Base-by-base conservation (phyloP, 2,888 invertebrate genomes). In the Orthonychiurus folsomi region DNA sequence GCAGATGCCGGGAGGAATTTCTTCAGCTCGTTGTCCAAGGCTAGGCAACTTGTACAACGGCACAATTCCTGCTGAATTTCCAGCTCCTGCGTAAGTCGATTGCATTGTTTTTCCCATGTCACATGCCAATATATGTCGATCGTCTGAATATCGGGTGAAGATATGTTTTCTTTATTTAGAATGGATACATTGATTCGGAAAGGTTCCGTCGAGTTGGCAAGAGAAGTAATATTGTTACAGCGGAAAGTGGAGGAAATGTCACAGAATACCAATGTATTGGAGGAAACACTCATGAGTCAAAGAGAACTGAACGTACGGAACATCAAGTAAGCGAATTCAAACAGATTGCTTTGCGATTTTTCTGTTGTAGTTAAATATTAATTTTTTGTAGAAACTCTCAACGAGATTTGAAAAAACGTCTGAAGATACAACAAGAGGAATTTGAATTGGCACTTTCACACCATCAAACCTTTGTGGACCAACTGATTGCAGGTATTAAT, bases 381-480 rank as follows among this genome's bases (percentile, higher is more conserved):
- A 52, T 52, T 52, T 52, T 52, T n/a, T n/a, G n/a, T 25, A 68
- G 72, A 53, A 73, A 69, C 59, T 69, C 74, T 15, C 79, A 79
- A 52, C 76, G 76, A 25, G 78, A 79, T 47, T 79, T 79, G 62
- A 75, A 76, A 23, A 76, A 79, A 2, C 80, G 80, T 64, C 72
- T 84, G 61, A 79, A 80, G 23, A 78, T 81, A 28, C 83, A 85
- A 71, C 85, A 85, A 74, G 81, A 84, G 25, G 88, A 89, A 71
- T 88, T 86, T 73, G 89, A 89, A 73, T 81, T 76, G 1, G 82
- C 86, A 1, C 83, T 90, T 24, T 84, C 85, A 68, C 80, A 90
- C 18, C 90, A 90, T 75, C 90, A 91, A 75, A 86, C 82, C 65
- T 89, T 90, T 70, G 88, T 90, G 56, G 89, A 90, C 74, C 76